A percentile compares a stretch with the other conserved stretches of the same genome.
phyloP scores from a whole-genome alignment of 2,888 invertebrate genomes.

The Heliothis peltigera region DNA sequence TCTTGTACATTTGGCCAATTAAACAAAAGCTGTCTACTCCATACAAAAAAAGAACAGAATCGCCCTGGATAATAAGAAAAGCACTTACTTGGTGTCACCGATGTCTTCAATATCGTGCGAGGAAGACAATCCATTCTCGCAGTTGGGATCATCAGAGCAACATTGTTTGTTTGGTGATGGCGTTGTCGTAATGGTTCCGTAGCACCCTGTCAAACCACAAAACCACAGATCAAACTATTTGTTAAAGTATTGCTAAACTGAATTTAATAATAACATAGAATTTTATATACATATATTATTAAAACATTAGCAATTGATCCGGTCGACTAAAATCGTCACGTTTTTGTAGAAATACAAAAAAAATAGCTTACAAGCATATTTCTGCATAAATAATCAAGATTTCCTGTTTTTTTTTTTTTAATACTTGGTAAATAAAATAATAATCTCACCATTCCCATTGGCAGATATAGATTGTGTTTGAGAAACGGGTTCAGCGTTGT shows the following conservation, averaged over 20 bases:
- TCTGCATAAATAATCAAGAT: no score
- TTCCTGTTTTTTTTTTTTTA: no score
- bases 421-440: not conserved
- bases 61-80: not conserved
- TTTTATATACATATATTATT: no score
- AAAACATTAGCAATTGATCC: no score
- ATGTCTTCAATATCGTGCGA: conserved; percentile 92
- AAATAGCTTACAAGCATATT: no score
- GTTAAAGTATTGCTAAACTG: not conserved
- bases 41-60: no score
- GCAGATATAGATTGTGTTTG: conserved; percentile 75
- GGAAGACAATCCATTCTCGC: conserved; percentile 71
- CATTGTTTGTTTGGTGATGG: conserved; percentile 81
- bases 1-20: no score
- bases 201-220: conserved; percentile 75
- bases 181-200: conserved; percentile 83
- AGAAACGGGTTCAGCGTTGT: conserved; percentile 79
- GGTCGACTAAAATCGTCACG: no score
- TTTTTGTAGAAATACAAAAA: no score
- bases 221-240: not conserved
- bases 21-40: no score
- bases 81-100: conserved; percentile 69
- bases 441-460: conserved; percentile 65
- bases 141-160: conserved; percentile 81
- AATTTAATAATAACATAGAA: not conserved